A percentile compares a stretch with the other conserved stretches of the same genome.
phyloP scores from a whole-genome alignment of 1,140 invertebrate species.

The Zaprionus tsacasi region DNA sequence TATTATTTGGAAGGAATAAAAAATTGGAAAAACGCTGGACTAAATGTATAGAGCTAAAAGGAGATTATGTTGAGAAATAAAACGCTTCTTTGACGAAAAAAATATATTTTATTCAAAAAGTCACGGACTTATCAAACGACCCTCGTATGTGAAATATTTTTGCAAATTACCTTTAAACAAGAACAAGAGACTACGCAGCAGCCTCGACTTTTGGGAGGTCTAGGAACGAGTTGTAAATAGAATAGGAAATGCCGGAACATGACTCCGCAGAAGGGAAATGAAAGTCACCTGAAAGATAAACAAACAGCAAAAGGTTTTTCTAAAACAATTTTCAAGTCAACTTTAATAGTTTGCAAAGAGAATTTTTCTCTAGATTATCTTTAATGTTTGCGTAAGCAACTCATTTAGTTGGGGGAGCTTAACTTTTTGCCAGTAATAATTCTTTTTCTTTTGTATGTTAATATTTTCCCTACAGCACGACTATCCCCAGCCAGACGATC shows the following conservation, averaged over 20 bases:
- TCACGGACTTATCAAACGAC: no score
- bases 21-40: no score
- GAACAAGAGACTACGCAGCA: background rate
- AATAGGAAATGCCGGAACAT: conserved; percentile 34
- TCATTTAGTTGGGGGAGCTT: background rate
- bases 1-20: no score
- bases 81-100: no score
- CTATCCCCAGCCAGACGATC: background rate
- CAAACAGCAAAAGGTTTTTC: background rate
- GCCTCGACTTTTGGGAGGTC: conserved; percentile 18
- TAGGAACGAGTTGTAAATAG: background rate
- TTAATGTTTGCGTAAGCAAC: background rate
- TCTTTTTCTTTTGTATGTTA: conserved; percentile 33
- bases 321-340: conserved; percentile 3
- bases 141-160: conserved; percentile 44
- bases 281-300: conserved; percentile 7
- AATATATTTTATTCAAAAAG: no score
- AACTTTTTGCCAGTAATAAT: background rate
- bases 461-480: conserved; percentile 13
- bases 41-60: no score
- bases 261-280: conserved; percentile 31
- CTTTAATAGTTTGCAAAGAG: background rate
- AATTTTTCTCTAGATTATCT: conserved; percentile 4
- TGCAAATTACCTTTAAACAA: conserved; percentile 29
- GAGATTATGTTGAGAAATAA: no score